Conservation (phyloP, 2,113 vertebrate species). For the Leiothrix lutea region DNA sequence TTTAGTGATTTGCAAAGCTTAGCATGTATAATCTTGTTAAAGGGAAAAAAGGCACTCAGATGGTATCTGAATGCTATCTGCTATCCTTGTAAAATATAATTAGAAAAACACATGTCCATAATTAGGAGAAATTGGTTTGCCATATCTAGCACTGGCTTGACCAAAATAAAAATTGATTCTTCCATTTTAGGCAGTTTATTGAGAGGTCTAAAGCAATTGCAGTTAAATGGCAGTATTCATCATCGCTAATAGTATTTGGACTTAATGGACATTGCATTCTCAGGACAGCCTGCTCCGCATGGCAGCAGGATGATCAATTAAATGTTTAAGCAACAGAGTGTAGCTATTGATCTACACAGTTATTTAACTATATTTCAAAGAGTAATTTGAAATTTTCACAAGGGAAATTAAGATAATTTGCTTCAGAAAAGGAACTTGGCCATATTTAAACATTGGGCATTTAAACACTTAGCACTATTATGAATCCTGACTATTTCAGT, state of each 20-base stretch:
- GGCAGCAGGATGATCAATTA: background rate
- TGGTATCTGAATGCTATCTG: background rate
- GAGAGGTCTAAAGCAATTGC: slow-evolving; percentile 5
- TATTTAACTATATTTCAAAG: slow-evolving; percentile 9
- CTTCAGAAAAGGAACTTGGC: background rate
- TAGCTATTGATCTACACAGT: background rate
- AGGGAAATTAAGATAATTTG: background rate
- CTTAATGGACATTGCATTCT: slow-evolving; percentile 5
- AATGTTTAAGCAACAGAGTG: background rate
- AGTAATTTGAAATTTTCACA: background rate
- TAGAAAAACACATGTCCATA: background rate
- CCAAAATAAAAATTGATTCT: slow-evolving; percentile 40
- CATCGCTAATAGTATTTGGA: slow-evolving; percentile 16
- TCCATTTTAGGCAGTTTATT: slow-evolving; percentile 21
- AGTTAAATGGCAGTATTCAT: slow-evolving; percentile 33
- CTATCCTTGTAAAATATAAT: background rate
- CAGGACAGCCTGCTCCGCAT: background rate
- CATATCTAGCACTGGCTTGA: background rate
- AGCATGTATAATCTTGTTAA: background rate
- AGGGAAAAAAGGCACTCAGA: background rate
- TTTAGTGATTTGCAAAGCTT: background rate
- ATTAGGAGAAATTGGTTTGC: slow-evolving; percentile 7
- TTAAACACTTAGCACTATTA: background rate
- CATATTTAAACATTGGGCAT: background rate
- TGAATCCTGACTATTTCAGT: background rate